Conservation (phyloP, 2,797 vertebrate genomes). For the Gambusia yucatana region DNA sequence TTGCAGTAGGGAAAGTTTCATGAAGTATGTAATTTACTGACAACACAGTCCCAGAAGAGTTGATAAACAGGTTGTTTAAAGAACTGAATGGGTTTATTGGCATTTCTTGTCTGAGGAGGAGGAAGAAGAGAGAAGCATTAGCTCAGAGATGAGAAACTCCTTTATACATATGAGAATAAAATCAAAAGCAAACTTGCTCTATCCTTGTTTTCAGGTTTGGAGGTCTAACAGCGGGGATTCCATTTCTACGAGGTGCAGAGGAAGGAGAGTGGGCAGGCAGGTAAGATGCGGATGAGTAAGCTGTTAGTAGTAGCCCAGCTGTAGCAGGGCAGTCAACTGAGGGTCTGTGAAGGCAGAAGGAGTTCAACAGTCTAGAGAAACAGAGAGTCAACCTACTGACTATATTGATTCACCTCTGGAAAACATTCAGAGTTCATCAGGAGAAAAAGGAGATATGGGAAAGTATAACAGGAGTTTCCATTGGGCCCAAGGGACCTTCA, state of each 20-base stretch:
- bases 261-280: conserved; percentile 1
- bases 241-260: not conserved
- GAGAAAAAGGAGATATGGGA: not conserved
- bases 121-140: not conserved
- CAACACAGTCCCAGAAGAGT: not conserved
- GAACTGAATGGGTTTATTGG: not conserved
- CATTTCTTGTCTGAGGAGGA: not conserved
- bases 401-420: not conserved
- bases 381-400: not conserved
- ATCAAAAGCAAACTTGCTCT: not conserved
- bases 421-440: not conserved
- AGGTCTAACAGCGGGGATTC: not conserved
- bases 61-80: not conserved
- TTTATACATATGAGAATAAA: not conserved
- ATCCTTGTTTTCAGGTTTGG: not conserved
- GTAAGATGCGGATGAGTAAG: not conserved
- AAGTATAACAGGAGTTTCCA: not conserved
- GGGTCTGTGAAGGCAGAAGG: not conserved
- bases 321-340: not conserved
- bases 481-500: not conserved
- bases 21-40: not conserved
- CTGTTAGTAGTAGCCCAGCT: not conserved
- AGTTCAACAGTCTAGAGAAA: conserved; percentile 1
- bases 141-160: not conserved
- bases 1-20: not conserved